Conservation (phyloP, 2,888 invertebrate genomes). For the Scaptomyza reducta region DNA sequence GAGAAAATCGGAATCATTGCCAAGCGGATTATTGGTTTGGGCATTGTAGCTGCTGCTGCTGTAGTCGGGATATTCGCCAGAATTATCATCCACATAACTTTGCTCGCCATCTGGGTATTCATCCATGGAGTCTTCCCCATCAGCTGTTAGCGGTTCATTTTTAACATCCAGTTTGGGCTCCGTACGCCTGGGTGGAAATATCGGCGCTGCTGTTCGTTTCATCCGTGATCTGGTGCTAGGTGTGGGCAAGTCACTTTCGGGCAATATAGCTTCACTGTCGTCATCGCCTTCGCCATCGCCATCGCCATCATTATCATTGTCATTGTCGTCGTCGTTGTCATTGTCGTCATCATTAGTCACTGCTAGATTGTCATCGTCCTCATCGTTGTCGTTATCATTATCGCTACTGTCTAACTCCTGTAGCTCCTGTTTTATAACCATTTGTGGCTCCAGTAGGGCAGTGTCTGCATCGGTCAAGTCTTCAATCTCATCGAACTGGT, state of each 20-base stretch:
- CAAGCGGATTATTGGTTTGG: slow-evolving; percentile 37
- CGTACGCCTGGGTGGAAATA: slow-evolving; percentile 4
- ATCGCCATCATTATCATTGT: too few relatives aligned
- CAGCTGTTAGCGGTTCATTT: slow-evolving; percentile 51
- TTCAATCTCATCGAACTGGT: slow-evolving; percentile 68
- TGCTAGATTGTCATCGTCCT: slow-evolving; percentile 19
- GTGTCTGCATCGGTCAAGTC: slow-evolving; percentile 77
- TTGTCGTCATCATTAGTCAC: slow-evolving; percentile 34
- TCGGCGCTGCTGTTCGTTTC: slow-evolving; percentile 35
- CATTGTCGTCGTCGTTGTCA: slow-evolving; percentile 39
- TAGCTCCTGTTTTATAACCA: slow-evolving; percentile 78
- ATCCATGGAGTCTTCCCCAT: slow-evolving; percentile 63
- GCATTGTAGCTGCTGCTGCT: slow-evolving; percentile 40
- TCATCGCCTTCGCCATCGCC: too few relatives aligned
- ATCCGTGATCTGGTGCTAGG: slow-evolving; percentile 35
- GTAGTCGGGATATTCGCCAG: slow-evolving; percentile 63
- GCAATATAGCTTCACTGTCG: slow-evolving; percentile 56
- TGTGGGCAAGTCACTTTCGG: slow-evolving; percentile 49
- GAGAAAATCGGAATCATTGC: slow-evolving; percentile 61
- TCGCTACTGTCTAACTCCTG: slow-evolving; percentile 65
- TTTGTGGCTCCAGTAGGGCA: slow-evolving; percentile 76
- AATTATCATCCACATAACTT: slow-evolving; percentile 62
- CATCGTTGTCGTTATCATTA: slow-evolving; percentile 24
- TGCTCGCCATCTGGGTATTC: slow-evolving; percentile 59
- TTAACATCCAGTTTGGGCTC: slow-evolving; percentile 41